Evolutionary conservation across 2,888 invertebrate species (phyloP).

Genomic region (Sphaerophoria taeniata): DNA sequence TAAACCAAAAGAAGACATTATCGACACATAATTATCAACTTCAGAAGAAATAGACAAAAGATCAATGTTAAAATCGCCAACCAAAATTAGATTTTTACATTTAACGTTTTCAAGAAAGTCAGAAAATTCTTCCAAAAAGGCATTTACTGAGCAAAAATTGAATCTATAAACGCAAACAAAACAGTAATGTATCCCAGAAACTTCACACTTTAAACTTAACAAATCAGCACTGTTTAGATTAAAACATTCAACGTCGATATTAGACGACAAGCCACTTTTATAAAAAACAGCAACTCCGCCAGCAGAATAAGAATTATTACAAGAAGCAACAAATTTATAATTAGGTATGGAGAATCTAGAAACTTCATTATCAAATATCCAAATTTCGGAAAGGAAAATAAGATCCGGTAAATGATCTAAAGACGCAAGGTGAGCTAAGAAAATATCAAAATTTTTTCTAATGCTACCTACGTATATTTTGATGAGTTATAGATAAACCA

Average conservation of each 20-base stretch:
- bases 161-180: too few relatives aligned
- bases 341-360: not conserved
- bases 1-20: too few relatives aligned
- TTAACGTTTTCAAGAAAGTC: constrained; percentile 5
- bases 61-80: too few relatives aligned
- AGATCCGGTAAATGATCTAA: not conserved
- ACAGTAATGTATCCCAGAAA: too few relatives aligned
- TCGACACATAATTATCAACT: too few relatives aligned
- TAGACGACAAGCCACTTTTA: too few relatives aligned
- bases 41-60: too few relatives aligned
- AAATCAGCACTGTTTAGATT: too few relatives aligned
- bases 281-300: too few relatives aligned
- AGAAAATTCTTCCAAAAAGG: constrained; percentile 11
- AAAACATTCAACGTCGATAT: too few relatives aligned
- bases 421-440: not conserved
- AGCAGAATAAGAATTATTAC: not conserved
- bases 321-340: not conserved
- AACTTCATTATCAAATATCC: constrained; percentile 2
- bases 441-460: constrained; percentile 30
- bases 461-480: constrained; percentile 44
- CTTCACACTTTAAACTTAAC: too few relatives aligned
- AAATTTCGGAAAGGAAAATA: constrained; percentile 2
- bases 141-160: too few relatives aligned
- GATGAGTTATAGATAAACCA: constrained; percentile 3
- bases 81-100: constrained; percentile 10